These are phyloP conservation scores for Ochropleura leucogaster DNA, from an alignment of 2,888 invertebrate genomes.

Conservation along the genomic window DNA sequence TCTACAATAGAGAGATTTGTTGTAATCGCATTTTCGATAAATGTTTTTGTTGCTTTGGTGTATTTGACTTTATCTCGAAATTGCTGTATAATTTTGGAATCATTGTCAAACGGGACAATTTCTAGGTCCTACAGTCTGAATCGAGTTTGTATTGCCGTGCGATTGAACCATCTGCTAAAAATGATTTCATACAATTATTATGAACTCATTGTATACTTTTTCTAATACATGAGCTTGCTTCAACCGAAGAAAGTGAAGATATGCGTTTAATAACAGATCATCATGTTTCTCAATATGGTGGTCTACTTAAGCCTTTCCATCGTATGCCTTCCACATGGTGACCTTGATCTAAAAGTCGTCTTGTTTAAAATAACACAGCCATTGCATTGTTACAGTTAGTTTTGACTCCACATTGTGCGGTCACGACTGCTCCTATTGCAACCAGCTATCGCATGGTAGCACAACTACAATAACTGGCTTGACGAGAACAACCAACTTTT, in stretches of 20 bases:
- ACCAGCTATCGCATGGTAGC: constrained; percentile 66
- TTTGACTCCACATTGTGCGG: constrained; percentile 38
- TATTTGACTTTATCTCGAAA: constrained; percentile 1
- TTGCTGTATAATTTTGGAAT: not conserved
- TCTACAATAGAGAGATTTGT: constrained; percentile 30
- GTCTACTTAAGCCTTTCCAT: constrained; percentile 5
- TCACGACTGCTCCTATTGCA: constrained; percentile 61
- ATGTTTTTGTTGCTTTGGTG: constrained; percentile 18
- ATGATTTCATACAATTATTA: constrained; percentile 8
- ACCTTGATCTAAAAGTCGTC: constrained; percentile 50
- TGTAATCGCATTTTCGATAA: constrained; percentile 47
- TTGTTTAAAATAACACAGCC: constrained; percentile 39
- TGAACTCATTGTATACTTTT: constrained; percentile 44
- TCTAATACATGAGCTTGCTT: constrained; percentile 26
- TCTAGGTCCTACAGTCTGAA: no score
- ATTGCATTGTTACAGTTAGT: constrained; percentile 41
- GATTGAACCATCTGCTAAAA: not conserved
- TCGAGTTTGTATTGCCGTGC: not conserved
- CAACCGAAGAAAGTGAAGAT: constrained; percentile 30
- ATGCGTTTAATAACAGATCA: constrained; percentile 39
- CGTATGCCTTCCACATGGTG: constrained; percentile 25
- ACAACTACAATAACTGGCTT: constrained; percentile 65
- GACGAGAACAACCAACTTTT: constrained; percentile 39
- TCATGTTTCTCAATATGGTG: constrained; percentile 19
- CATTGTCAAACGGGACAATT: not conserved